These are phyloP conservation scores for Platorchestia sp. DNA, from an alignment of 1,140 invertebrate genomes.

Conservation along the genomic window DNA sequence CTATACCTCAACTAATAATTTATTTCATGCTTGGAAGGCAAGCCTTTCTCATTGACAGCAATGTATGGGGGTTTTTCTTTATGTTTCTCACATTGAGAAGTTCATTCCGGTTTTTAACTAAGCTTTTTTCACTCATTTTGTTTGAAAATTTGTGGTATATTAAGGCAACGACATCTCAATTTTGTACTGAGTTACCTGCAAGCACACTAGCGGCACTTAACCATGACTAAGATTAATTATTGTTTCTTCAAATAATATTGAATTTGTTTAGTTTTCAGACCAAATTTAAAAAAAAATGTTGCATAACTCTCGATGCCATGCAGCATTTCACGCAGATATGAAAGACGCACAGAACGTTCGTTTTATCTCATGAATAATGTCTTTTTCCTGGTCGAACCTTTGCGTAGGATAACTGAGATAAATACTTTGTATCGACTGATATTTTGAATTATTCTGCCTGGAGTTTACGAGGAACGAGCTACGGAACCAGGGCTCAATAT, in stretches of 20 bases:
- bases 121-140: background rate
- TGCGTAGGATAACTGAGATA: background rate
- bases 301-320: background rate
- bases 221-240: too few relatives aligned
- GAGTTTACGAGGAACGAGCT: background rate
- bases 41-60: too few relatives aligned
- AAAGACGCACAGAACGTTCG: background rate
- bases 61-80: too few relatives aligned
- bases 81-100: too few relatives aligned
- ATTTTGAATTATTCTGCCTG: conserved; percentile 5
- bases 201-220: background rate
- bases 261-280: background rate
- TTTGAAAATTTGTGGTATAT: background rate
- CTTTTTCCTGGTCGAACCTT: background rate
- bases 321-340: background rate
- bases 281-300: background rate
- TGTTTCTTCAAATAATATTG: background rate
- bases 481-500: background rate
- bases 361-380: background rate
- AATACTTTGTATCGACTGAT: conserved; percentile 28
- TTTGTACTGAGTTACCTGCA: background rate
- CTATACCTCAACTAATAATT: background rate
- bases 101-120: too few relatives aligned
- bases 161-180: background rate
- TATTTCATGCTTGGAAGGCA: background rate